These are phyloP conservation scores for Neogobius melanostomus DNA, from an alignment of 2,113 vertebrate species.

Conservation along the genomic window DNA sequence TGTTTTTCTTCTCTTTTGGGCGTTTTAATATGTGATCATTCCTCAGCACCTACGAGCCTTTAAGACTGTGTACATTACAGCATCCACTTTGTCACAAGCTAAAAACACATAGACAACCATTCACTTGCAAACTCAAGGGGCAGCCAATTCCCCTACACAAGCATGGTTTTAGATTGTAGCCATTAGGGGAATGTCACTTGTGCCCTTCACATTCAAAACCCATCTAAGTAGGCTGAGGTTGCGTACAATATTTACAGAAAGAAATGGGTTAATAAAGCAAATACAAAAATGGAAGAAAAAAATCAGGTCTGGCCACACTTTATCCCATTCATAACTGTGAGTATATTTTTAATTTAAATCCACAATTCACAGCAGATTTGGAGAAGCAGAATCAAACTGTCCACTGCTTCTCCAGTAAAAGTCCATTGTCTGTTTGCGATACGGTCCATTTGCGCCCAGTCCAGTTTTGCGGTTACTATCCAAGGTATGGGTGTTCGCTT, in stretches of 20 bases:
- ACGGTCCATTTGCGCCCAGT: constrained; percentile 24
- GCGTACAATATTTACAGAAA: constrained; percentile 76
- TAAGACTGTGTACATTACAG: no score
- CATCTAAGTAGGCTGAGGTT: constrained; percentile 39
- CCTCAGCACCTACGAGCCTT: no score
- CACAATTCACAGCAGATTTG: constrained; percentile 63
- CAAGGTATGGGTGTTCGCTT: constrained; percentile 93
- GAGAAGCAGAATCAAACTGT: constrained; percentile 62
- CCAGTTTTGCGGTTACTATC: constrained; percentile 71
- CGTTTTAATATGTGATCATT: no score
- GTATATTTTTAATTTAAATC: constrained; percentile 64
- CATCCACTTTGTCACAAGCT: no score
- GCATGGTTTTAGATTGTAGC: no score
- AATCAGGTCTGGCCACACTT: constrained; percentile 43
- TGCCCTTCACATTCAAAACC: background rate
- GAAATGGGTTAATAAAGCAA: constrained; percentile 49
- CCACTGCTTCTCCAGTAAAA: constrained; percentile 52
- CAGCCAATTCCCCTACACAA: no score
- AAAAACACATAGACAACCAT: no score
- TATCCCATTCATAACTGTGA: constrained; percentile 57
- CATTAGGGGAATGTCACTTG: background rate
- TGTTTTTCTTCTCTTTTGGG: no score
- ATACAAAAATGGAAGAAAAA: constrained; percentile 63
- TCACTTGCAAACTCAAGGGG: no score
- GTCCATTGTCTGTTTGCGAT: constrained; percentile 52